These are phyloP conservation scores for Drosophila punjabiensis DNA, from an alignment of 1,140 invertebrate species.

Conservation along the genomic window DNA sequence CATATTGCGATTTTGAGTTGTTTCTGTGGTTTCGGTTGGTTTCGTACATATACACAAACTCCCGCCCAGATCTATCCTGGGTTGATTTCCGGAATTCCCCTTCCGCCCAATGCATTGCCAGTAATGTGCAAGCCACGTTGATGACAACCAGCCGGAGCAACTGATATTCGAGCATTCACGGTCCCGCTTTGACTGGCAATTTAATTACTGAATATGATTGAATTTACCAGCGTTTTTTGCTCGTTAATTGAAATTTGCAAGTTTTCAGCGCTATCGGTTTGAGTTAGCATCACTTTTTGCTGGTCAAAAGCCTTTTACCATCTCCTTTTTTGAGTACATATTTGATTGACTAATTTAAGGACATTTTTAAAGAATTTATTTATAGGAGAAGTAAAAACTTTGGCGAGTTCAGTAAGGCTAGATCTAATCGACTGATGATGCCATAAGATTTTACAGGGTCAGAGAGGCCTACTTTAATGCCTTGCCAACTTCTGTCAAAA, in stretches of 20 bases:
- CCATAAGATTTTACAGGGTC: no score
- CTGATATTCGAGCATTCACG: not conserved
- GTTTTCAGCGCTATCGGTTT: conserved; percentile 23
- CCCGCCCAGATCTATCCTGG: conserved; percentile 11
- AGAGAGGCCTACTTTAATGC: not conserved
- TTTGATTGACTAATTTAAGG: not conserved
- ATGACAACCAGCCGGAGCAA: conserved; percentile 48
- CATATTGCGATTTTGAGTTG: conserved; percentile 80
- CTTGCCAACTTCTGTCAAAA: not conserved
- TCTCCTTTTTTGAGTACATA: not conserved
- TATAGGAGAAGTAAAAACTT: no score
- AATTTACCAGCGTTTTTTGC: conserved; percentile 33
- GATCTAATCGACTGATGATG: not conserved
- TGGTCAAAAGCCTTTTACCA: not conserved
- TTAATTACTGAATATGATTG: conserved; percentile 55
- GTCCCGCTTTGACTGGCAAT: conserved; percentile 8
- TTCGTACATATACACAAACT: conserved; percentile 18
- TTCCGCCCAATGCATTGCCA: conserved; percentile 3
- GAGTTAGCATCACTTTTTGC: conserved; percentile 5
- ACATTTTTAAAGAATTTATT: not conserved
- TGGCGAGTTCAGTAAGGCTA: not conserved
- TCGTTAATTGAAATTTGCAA: conserved; percentile 44
- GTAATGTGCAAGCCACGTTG: conserved; percentile 59
- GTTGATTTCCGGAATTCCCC: conserved; percentile 3
- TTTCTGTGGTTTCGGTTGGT: conserved; percentile 68